A percentile compares a stretch with the other conserved stretches of the same genome.
These are phyloP conservation scores for Bradynema listronoti DNA, from an alignment of 1,140 invertebrate genomes.

Conservation along the genomic window DNA sequence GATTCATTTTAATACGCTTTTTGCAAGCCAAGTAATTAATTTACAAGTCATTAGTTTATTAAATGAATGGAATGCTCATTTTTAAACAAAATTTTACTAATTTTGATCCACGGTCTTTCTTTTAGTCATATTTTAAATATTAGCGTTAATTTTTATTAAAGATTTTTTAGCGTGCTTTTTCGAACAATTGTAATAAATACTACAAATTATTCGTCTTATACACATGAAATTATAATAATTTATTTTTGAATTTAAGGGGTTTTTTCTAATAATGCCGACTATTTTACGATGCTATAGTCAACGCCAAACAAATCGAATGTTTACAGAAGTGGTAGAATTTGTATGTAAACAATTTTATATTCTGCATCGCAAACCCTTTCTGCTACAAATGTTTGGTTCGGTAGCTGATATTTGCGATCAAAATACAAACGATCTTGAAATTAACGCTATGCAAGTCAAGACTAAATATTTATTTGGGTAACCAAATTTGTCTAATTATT, in stretches of 20 bases:
- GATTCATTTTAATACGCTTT: slow-evolving; percentile 97
- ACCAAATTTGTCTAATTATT: no score
- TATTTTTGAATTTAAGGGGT: slow-evolving; percentile 67
- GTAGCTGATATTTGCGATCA: slow-evolving; percentile 85
- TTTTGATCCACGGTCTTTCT: no score
- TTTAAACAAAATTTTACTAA: no score
- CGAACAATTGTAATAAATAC: no score
- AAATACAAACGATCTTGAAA: slow-evolving; percentile 55
- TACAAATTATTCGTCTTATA: no score
- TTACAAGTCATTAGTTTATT: no score
- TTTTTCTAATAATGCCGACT: slow-evolving; percentile 92
- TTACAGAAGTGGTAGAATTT: slow-evolving; percentile 90
- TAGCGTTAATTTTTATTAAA: no score
- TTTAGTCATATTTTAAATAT: no score
- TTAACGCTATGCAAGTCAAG: slow-evolving; percentile 57
- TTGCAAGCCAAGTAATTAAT: slow-evolving; percentile 81
- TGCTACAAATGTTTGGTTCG: slow-evolving; percentile 88
- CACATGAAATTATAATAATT: no score
- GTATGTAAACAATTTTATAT: slow-evolving; percentile 96
- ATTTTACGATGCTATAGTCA: slow-evolving; percentile 90
- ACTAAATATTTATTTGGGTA: no score
- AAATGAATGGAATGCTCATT: no score
- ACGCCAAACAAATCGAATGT: slow-evolving; percentile 84
- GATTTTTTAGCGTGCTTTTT: no score
- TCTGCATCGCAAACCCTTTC: slow-evolving; percentile 94